phyloP scores from a whole-genome alignment of 2,113 vertebrate genomes.

The Motacilla tschutschensis region DNA sequence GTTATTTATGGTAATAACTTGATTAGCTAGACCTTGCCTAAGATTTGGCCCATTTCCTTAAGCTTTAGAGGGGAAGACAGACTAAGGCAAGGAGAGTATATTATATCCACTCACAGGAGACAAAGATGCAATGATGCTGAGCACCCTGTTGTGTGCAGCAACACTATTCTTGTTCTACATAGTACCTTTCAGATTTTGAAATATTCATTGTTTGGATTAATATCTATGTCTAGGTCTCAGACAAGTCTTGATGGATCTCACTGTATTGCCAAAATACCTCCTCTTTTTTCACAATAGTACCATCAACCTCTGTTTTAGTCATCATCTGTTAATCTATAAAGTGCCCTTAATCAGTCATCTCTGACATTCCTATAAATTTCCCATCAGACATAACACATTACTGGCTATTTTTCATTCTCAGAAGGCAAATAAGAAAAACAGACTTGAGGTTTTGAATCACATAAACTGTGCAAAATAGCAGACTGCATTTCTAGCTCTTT shows the following conservation, averaged over 20 bases:
- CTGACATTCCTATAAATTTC: constrained; percentile 34
- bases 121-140: neutral
- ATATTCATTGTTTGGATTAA: constrained; percentile 21
- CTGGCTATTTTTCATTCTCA: constrained; percentile 21
- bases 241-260: neutral
- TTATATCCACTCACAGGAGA: neutral
- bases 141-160: neutral
- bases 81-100: neutral
- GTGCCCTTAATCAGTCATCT: constrained; percentile 25
- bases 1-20: neutral
- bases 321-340: constrained; percentile 29
- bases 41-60: neutral
- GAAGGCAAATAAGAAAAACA: constrained; percentile 29
- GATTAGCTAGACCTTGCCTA: neutral
- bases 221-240: neutral
- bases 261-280: neutral
- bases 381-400: constrained; percentile 8
- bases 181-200: constrained; percentile 20
- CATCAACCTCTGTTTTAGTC: constrained; percentile 7
- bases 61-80: neutral
- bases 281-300: constrained; percentile 3
- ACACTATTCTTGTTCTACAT: neutral
- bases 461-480: neutral
- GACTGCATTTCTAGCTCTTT: neutral
- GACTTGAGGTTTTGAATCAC: neutral